phyloP scores from a whole-genome alignment of 2,113 vertebrate genomes.

The Morone saxatilis region DNA sequence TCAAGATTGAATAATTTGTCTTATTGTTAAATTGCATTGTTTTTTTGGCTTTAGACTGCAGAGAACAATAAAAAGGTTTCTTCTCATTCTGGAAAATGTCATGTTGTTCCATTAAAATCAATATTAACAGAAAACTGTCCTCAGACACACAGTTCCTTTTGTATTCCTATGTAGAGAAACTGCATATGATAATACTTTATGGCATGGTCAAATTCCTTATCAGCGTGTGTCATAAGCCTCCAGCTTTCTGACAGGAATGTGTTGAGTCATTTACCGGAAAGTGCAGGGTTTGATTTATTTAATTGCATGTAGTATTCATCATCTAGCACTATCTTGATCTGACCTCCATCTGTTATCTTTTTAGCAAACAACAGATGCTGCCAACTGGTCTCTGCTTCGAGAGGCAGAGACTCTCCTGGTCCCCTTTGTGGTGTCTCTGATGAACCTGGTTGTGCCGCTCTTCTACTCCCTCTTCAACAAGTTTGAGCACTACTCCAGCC shows the following conservation, averaged over 20 bases:
- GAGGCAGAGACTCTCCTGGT: constrained; percentile 89
- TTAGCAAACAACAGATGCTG: constrained; percentile 21
- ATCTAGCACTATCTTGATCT: neutral
- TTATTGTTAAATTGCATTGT: neutral
- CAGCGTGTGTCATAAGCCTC: constrained; percentile 1
- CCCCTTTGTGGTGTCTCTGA: constrained; percentile 88
- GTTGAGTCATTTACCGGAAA: neutral
- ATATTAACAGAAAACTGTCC: neutral
- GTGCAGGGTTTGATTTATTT: neutral
- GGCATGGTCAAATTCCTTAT: neutral
- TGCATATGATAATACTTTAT: neutral
- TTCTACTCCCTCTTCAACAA: constrained; percentile 89
- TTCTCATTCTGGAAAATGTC: neutral
- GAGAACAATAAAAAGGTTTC: neutral
- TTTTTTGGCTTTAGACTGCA: neutral
- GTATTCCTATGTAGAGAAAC: neutral
- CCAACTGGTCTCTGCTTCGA: constrained; percentile 49
- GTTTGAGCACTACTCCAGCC: constrained; percentile 89
- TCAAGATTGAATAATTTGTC: neutral
- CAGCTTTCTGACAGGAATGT: neutral
- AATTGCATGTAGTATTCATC: accelerated
- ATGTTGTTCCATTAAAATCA: neutral
- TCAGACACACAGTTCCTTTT: neutral
- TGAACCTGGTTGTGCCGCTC: constrained; percentile 90
- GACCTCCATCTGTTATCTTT: constrained; percentile 35